These are phyloP conservation scores for Myopa tessellatipennis DNA, from an alignment of 2,888 invertebrate species.

Conservation along the genomic window DNA sequence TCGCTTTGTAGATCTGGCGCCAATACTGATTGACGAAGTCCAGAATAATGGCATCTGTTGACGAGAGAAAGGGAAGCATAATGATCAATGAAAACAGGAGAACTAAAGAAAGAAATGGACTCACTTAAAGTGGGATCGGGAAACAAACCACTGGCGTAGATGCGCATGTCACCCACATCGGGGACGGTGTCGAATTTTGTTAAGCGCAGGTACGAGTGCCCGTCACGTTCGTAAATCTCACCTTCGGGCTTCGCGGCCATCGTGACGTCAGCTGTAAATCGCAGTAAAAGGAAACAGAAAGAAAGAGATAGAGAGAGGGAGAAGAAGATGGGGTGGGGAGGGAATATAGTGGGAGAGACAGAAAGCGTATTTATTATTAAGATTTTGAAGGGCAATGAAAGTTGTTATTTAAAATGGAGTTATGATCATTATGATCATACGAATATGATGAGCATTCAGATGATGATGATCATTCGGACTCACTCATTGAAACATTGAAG, in stretches of 20 bases:
- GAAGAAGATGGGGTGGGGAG: background rate
- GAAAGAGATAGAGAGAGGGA: background rate
- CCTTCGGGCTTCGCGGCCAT: slow-evolving; percentile 73
- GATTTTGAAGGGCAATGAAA: too few relatives aligned
- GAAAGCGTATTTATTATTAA: background rate
- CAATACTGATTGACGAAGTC: slow-evolving; percentile 73
- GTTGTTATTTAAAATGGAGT: too few relatives aligned
- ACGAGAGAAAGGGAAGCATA: background rate
- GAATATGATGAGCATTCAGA: background rate
- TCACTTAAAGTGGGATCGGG: slow-evolving; percentile 76
- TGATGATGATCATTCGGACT: slow-evolving; percentile 55
- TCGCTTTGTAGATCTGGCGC: slow-evolving; percentile 69
- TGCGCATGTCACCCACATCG: slow-evolving; percentile 74
- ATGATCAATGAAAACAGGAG: slow-evolving; percentile 11
- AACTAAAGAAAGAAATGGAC: slow-evolving; percentile 57
- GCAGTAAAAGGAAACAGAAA: background rate
- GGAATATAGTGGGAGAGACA: background rate
- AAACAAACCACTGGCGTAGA: slow-evolving; percentile 73
- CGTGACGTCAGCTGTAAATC: slow-evolving; percentile 70
- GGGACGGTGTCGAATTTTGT: slow-evolving; percentile 74
- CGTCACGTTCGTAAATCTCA: slow-evolving; percentile 71
- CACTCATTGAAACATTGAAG: slow-evolving; percentile 74
- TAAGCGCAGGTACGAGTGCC: slow-evolving; percentile 71
- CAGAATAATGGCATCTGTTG: slow-evolving; percentile 59
- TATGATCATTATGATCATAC: too few relatives aligned